Evolutionary conservation across 2,888 invertebrate species (phyloP), one percentile per base, ranked within the genome.

Genomic region (Liopterus haemorrhoidalis): DNA sequence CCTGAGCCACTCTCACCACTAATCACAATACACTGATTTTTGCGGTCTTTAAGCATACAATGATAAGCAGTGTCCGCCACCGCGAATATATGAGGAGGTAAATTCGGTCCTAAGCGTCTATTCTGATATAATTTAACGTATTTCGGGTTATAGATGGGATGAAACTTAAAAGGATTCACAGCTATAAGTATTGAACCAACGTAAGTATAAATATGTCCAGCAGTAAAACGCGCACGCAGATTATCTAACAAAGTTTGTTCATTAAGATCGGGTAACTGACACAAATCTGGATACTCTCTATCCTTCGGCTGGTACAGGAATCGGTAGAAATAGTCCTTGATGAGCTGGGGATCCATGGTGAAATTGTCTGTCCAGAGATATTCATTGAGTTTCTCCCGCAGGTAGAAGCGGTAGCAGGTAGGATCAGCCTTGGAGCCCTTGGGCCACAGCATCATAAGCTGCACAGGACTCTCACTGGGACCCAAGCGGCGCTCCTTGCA

Each of bases 131-230:
- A 71, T 69, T 92, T 89, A 55, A 94, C 94, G 73, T 93, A 94
- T 70, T 94, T 95, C 33, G 95, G 95, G 71, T 95, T 95, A 74
- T 95, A 96, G 57, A 96, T 95, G 15, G 95, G 94, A 69, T 92
- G 92, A 70, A 94, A 94, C 72, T 86, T 86, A 70, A 93, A 93
- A 8, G 87, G 87, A 68, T 95, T 95, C 52, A 95, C 84, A 39
- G 95, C 93, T 60, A 96, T 93, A 47, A 96, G 74, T 64, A 96
- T 95, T 42, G 91, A 91, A 41, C 94, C 94, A 54, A 94, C 93
- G 61, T 94, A 94, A 6, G 95, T 95, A 70, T 95, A 95, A 59
- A 95, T 95, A 68, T 93, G 90, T 35, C 92, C 91, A 57, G 86
- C 87, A 46, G 81, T 81, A 71, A 95, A 95, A 58, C 93, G 76